Evolutionary conservation across 2,797 vertebrate species (phyloP).

Genomic region (Takifugu rubripes): DNA sequence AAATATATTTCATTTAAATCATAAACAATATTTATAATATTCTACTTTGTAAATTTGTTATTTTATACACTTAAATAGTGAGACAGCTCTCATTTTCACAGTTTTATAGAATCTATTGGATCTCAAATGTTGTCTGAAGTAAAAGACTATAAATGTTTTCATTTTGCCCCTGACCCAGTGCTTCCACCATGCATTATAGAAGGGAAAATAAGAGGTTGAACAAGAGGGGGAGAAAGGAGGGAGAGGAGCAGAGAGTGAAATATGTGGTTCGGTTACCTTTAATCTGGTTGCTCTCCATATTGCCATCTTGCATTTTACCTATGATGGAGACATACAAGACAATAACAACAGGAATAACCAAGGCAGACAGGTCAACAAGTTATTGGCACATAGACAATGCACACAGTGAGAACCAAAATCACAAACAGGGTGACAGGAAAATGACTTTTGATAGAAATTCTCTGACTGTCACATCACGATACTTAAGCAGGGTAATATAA

Average conservation of each 20-base stretch:
- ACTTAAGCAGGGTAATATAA: constrained; percentile 41
- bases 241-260: constrained; percentile 54
- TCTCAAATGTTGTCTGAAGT: no score
- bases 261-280: constrained; percentile 94
- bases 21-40: no score
- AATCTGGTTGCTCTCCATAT: constrained; percentile 99
- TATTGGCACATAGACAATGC: constrained; percentile 80
- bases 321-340: constrained; percentile 95
- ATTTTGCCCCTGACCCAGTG: constrained; percentile 54
- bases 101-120: no score
- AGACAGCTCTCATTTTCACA: no score
- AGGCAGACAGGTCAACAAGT: constrained; percentile 81
- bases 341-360: constrained; percentile 87
- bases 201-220: constrained; percentile 12
- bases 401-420: constrained; percentile 76
- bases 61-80: no score
- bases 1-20: no score
- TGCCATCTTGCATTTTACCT: constrained; percentile 99
- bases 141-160: constrained; percentile 4
- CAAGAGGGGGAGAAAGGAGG: no score
- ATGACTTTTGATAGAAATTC: constrained; percentile 78
- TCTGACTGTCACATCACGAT: constrained; percentile 70
- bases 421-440: constrained; percentile 78
- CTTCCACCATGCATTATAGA: constrained; percentile 35
- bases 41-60: no score